Base-by-base conservation (phyloP, 2,797 vertebrate species). In the Helicolenus hilgendorfi region DNA sequence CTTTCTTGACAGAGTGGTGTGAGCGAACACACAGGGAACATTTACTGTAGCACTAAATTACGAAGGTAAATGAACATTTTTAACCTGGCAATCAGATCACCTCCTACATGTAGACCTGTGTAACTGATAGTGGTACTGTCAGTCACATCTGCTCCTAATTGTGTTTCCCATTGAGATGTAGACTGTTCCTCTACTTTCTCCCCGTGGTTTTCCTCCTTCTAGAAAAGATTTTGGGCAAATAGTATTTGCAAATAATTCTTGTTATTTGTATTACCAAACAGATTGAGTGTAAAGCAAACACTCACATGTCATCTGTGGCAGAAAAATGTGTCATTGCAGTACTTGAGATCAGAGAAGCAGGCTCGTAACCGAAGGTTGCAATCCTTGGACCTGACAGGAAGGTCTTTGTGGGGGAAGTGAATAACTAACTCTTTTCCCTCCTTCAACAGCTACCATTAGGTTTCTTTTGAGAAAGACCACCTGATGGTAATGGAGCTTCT, bases 1-100 rank as follows among this genome's bases (percentile, higher is more conserved):
- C 92, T 95, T 92, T 96, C 86, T 96, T 86, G 95, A 94, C 95
- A 96, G 94, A 94, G 84, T 82, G 95, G 91, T 92, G 87, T 94
- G 91, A 94, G 91, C 85, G 91, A 94, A 82, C 92, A 96, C 90
- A 92, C 91, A 93, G 85, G 87, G 79, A 94, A 89, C 94, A 90
- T 94, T 95, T 93, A 96, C 90, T 95, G 89, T 96, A 96, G 94
- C 93, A 81, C 90, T 95, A 93, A 92, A 83, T 93, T 91, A 62
- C 77, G 11, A 91, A 96, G 96, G 96, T 96, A 96, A 97, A 95
- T 95, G 64, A 87, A 86, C 65, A 67, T 87, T 78, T 92, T 88
- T 89, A 88, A 91, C 77, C 62, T 84, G 89, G 86, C 88, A 84
- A 86, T 91, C 82, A 84, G 89, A 88, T 91, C 85, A 90, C 83